Conservation (phyloP, 2,797 vertebrate genomes). For the Chloroceryle amazona region DNA sequence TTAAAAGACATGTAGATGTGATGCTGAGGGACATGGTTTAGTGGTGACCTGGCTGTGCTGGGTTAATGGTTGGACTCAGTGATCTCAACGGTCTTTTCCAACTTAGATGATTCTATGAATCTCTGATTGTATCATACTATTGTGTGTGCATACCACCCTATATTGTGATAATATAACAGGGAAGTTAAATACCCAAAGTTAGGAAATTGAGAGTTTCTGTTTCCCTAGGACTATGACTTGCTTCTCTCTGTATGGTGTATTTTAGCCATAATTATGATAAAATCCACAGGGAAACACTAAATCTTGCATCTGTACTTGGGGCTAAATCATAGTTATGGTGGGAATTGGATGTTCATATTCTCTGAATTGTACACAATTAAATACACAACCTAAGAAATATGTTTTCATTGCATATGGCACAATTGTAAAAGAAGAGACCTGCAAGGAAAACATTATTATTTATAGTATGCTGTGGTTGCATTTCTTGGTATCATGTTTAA, state of each 20-base stretch:
- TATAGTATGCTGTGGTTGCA: not conserved
- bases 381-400: not conserved
- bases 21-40: not conserved
- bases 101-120: not conserved
- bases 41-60: not conserved
- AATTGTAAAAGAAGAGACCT: not conserved
- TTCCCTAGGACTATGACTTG: not conserved
- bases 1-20: not conserved
- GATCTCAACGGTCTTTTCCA: not conserved
- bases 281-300: not conserved
- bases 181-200: not conserved
- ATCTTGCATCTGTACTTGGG: not conserved
- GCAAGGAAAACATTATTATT: not conserved
- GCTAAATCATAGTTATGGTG: not conserved
- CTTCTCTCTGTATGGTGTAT: not conserved
- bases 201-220: not conserved
- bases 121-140: not conserved
- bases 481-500: not conserved
- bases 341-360: not conserved
- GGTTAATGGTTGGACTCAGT: rapidly evolving
- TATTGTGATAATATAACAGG: not conserved
- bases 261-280: not conserved
- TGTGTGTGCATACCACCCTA: not conserved
- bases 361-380: not conserved
- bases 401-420: not conserved